These are phyloP conservation scores for Scelioninae gen. 2 DNA, from an alignment of 2,888 invertebrate species.

Conservation along the genomic window DNA sequence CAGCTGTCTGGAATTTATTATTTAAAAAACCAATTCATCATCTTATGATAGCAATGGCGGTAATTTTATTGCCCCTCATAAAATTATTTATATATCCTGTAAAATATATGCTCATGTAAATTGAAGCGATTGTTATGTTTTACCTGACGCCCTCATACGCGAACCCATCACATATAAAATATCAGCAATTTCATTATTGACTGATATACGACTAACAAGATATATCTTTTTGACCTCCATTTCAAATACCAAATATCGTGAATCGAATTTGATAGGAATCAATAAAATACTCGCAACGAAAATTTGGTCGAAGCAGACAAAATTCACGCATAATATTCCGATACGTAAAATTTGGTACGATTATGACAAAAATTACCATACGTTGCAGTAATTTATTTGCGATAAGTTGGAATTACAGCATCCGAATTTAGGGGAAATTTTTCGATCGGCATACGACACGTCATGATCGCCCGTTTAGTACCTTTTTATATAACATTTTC, in stretches of 20 bases:
- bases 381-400: too few relatives aligned
- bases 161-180: conserved; percentile 13
- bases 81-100: not conserved
- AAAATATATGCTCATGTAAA: conserved; percentile 1
- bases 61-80: too few relatives aligned
- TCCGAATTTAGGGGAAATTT: too few relatives aligned
- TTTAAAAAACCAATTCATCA: too few relatives aligned
- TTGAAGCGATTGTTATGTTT: not conserved
- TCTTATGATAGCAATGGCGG: too few relatives aligned
- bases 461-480: too few relatives aligned
- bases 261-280: conserved; percentile 26
- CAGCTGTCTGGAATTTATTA: too few relatives aligned
- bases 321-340: conserved; percentile 14
- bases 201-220: conserved; percentile 21
- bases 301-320: too few relatives aligned
- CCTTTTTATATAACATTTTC: too few relatives aligned
- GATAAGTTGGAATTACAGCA: too few relatives aligned
- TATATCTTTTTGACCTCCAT: conserved; percentile 31
- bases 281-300: too few relatives aligned
- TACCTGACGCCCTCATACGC: not conserved
- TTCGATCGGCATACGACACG: too few relatives aligned
- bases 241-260: conserved; percentile 15
- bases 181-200: conserved; percentile 28
- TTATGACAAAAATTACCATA: not conserved
- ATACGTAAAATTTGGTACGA: not conserved